phyloP scores from a whole-genome alignment of 2,797 vertebrate genomes.

The Halcyon badia region DNA sequence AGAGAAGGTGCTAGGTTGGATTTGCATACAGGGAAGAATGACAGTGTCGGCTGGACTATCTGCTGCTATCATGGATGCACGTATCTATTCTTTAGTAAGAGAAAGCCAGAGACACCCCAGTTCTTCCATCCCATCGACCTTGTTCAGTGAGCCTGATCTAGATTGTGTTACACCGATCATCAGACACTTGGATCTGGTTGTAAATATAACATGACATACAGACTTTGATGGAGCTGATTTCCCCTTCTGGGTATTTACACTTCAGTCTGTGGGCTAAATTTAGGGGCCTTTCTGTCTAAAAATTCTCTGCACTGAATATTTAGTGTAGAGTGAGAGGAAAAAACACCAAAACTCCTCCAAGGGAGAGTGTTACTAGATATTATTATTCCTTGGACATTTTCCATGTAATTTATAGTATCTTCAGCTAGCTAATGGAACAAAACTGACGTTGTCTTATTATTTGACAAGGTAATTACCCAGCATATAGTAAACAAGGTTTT shows the following conservation, averaged over 20 bases:
- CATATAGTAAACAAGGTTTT: conserved; percentile 19
- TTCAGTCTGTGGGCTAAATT: conserved; percentile 8
- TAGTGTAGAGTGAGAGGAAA: neutral
- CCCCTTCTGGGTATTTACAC: conserved; percentile 6
- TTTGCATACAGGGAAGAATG: neutral
- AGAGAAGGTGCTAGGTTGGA: neutral
- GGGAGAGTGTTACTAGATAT: neutral
- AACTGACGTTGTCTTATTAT: neutral
- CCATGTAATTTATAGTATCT: conserved; percentile 11
- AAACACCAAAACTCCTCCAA: neutral
- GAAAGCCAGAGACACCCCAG: neutral
- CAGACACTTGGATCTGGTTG: neutral
- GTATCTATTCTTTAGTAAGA: neutral
- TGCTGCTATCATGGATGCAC: neutral
- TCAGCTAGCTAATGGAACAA: conserved; percentile 19
- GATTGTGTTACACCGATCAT: neutral
- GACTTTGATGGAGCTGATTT: conserved; percentile 4
- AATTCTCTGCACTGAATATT: neutral
- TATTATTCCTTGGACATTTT: conserved; percentile 30
- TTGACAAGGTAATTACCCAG: conserved; percentile 7
- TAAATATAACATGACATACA: conserved; percentile 35
- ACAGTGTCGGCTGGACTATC: neutral
- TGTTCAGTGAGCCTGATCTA: neutral
- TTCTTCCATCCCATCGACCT: conserved; percentile 1
- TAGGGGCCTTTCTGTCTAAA: conserved; percentile 38